Conservation (phyloP, 2,888 invertebrate species). For the Metallyticus violacea region DNA sequence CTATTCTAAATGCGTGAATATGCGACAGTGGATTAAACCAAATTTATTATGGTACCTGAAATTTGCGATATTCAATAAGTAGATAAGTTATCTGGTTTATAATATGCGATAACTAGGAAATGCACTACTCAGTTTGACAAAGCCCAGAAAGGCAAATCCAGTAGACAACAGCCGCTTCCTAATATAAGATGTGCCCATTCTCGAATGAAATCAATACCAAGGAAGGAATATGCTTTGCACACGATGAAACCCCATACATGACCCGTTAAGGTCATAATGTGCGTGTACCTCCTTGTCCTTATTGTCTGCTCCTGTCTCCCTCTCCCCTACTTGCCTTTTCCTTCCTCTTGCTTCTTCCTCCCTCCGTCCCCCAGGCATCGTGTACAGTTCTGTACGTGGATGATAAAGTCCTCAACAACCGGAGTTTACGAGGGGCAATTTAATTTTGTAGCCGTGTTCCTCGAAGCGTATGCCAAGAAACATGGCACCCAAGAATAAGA, state of each 20-base stretch:
- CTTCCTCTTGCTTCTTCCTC: too few species aligned
- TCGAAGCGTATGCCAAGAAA: not conserved
- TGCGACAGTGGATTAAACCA: too few species aligned
- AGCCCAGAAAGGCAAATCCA: not conserved
- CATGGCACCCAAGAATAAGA: not conserved
- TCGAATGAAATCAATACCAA: not conserved
- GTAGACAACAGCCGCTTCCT: not conserved
- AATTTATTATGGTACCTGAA: too few species aligned
- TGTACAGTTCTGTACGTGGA: not conserved
- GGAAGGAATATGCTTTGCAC: not conserved
- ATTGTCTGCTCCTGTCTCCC: too few species aligned
- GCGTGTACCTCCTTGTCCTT: not conserved
- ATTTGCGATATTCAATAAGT: too few species aligned
- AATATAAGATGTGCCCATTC: not conserved
- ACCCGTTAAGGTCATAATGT: not conserved
- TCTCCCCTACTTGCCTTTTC: not conserved
- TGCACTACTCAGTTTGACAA: too few species aligned
- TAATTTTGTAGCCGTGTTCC: not conserved
- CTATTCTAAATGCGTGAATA: too few species aligned
- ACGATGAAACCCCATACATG: not conserved
- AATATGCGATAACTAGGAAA: too few species aligned
- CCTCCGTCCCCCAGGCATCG: too few species aligned
- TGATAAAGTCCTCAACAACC: not conserved
- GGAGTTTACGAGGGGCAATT: not conserved
- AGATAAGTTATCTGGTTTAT: too few species aligned